Evolutionary conservation across 2,113 vertebrate species (phyloP).

Genomic region (Barbus barbus): DNA sequence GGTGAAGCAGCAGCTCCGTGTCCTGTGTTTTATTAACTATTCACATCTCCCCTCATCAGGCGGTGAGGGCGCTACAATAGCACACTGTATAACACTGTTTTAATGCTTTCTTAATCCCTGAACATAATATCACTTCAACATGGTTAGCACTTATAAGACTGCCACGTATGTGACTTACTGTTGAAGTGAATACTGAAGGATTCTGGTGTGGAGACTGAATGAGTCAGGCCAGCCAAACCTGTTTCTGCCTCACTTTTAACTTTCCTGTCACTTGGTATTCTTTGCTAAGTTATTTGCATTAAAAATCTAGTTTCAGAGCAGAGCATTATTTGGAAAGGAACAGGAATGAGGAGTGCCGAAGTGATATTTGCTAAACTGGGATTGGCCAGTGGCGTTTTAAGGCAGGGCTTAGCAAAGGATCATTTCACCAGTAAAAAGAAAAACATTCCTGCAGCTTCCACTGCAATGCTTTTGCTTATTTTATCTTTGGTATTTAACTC

Average conservation of each 20-base stretch:
- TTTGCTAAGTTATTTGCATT: too few species aligned
- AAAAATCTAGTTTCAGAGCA: not conserved
- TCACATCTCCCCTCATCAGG: too few species aligned
- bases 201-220: not conserved
- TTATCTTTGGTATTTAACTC: not conserved
- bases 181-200: not conserved
- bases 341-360: too few species aligned
- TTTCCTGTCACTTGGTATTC: not conserved
- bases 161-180: conserved; percentile 9
- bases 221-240: not conserved
- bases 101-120: not conserved
- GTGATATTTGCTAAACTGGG: not conserved
- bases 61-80: too few species aligned
- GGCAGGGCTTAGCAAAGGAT: not conserved
- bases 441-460: too few species aligned
- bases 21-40: too few species aligned
- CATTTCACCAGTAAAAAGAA: not conserved
- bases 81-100: not conserved
- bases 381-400: not conserved
- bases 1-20: too few species aligned
- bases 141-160: not conserved
- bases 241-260: not conserved
- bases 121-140: not conserved
- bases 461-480: not conserved
- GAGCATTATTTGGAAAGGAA: not conserved